phyloP scores from a whole-genome alignment of 2,113 vertebrate genomes.

The Mungos mungo region DNA sequence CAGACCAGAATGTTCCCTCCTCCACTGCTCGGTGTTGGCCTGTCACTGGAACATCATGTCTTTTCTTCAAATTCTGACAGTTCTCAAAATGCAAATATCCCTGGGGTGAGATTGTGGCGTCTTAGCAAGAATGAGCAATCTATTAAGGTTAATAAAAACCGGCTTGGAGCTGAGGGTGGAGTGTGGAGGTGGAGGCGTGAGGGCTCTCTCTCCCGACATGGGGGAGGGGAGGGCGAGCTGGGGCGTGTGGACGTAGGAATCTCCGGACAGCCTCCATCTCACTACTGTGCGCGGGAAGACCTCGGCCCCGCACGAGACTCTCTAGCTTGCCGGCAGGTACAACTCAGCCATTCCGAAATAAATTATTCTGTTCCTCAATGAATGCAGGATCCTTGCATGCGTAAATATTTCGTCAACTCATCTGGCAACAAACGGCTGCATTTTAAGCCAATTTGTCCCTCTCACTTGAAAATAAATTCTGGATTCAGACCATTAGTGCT shows the following conservation, averaged over 20 bases:
- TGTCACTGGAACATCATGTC: neutral
- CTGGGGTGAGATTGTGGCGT: neutral
- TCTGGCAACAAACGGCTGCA: constrained; percentile 71
- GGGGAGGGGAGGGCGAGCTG: accelerated
- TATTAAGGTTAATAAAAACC: neutral
- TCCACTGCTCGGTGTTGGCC: neutral
- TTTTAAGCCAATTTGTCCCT: constrained; percentile 79
- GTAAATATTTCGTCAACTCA: constrained; percentile 66
- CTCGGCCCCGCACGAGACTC: accelerated
- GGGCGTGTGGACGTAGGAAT: accelerated
- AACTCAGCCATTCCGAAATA: neutral
- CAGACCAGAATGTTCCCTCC: accelerated
- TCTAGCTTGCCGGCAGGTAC: accelerated
- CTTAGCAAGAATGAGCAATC: neutral
- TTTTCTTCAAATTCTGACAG: constrained; percentile 15
- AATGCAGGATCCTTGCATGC: neutral
- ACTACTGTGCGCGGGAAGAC: accelerated
- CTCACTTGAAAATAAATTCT: constrained; percentile 76
- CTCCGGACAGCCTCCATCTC: accelerated
- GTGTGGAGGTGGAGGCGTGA: neutral
- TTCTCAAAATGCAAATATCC: neutral
- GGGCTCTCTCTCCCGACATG: accelerated
- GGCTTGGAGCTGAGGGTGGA: neutral
- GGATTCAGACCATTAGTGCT: constrained; percentile 76
- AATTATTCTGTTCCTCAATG: neutral